Percentiles rank a stretch among this genome's conserved stretches.
These are phyloP conservation scores for Sitobion miscanthi DNA, from an alignment of 1,140 invertebrate genomes.

Conservation along the genomic window DNA sequence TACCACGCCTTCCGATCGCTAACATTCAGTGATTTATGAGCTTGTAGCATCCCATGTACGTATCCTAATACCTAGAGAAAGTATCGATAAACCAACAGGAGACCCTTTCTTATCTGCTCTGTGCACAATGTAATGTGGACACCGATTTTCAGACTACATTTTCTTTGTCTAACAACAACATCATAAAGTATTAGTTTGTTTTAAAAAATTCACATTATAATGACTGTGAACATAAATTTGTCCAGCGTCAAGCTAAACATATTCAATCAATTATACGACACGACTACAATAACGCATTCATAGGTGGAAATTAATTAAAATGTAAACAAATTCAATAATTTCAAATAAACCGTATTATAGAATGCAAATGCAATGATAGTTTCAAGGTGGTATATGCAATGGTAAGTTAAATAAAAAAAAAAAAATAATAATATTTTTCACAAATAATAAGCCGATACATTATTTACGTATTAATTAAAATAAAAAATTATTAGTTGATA, in stretches of 20 bases:
- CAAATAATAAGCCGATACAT: too few species aligned
- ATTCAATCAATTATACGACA: background rate
- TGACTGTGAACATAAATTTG: background rate
- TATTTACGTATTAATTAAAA: too few species aligned
- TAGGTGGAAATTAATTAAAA: background rate
- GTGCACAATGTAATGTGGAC: background rate
- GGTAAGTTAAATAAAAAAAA: background rate
- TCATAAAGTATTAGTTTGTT: background rate
- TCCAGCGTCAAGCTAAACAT: background rate
- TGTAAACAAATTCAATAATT: background rate
- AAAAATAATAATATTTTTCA: too few species aligned
- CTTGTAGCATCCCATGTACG: background rate
- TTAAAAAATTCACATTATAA: background rate
- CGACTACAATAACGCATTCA: background rate
- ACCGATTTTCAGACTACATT: background rate
- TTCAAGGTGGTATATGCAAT: background rate
- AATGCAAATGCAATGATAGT: too few species aligned
- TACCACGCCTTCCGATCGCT: background rate
- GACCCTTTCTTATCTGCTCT: slow-evolving; percentile 19
- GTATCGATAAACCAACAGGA: background rate
- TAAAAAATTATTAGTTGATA: too few species aligned
- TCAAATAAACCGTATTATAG: background rate
- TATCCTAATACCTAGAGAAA: background rate
- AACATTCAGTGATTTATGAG: background rate
- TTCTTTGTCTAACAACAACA: background rate